These are phyloP conservation scores for Centropus bengalensis DNA, from an alignment of 2,113 vertebrate species.

Conservation along the genomic window DNA sequence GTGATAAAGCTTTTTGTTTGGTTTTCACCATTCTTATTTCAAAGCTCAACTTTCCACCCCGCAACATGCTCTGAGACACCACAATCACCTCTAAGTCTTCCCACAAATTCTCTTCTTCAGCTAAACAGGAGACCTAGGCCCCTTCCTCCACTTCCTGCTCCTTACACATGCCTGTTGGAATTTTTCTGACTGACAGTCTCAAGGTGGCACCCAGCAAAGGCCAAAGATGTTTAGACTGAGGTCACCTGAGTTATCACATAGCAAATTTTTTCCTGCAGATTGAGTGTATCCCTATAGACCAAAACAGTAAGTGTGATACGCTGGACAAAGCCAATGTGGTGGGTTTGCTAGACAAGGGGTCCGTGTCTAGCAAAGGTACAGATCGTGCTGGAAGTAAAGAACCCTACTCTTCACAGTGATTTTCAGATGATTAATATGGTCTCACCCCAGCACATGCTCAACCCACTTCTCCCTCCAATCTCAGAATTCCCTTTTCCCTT, in stretches of 20 bases:
- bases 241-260: background rate
- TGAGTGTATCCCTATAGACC: background rate
- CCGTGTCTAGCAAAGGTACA: background rate
- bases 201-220: background rate
- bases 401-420: background rate
- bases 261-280: background rate
- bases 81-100: background rate
- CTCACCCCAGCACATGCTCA: background rate
- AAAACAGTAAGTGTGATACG: background rate
- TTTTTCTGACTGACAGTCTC: background rate
- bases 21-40: background rate
- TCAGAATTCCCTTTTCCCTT: background rate
- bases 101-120: background rate
- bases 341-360: too few relatives aligned
- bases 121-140: background rate
- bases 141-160: background rate
- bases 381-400: background rate
- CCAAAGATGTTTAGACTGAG: rapidly evolving
- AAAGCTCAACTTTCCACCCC: background rate
- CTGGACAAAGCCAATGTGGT: background rate
- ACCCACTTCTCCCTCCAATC: background rate
- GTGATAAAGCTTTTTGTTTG: background rate
- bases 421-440: background rate
- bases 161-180: background rate
- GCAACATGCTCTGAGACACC: background rate